phyloP scores from a whole-genome alignment of 2,888 invertebrate species.

The Xanthia icteritia region DNA sequence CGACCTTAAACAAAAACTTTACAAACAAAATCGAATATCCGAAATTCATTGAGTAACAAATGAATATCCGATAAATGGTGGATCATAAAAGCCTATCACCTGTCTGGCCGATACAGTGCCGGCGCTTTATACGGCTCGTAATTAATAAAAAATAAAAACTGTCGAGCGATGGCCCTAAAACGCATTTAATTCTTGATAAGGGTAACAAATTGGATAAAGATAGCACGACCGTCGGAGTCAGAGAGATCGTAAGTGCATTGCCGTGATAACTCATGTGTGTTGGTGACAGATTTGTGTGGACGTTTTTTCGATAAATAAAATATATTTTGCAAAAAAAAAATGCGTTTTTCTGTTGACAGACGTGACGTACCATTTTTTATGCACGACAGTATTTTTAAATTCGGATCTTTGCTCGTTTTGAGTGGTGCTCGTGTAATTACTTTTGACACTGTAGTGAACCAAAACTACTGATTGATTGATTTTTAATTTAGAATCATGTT shows the following conservation, averaged over 20 bases:
- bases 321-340: conserved; percentile 33
- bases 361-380: conserved; percentile 29
- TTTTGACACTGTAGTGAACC: not conserved
- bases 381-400: conserved; percentile 27
- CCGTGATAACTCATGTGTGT: conserved; percentile 86
- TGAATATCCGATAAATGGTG: conserved; percentile 83
- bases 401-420: conserved; percentile 2
- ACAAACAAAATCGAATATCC: conserved; percentile 66
- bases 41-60: conserved; percentile 82
- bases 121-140: conserved; percentile 80
- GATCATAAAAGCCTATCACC: conserved; percentile 87
- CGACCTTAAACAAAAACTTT: conserved; percentile 53
- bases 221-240: conserved; percentile 86
- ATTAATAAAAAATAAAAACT: conserved; percentile 88
- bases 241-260: conserved; percentile 90
- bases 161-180: conserved; percentile 85
- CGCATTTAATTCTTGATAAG: conserved; percentile 90
- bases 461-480: not conserved
- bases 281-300: conserved; percentile 74
- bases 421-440: not conserved
- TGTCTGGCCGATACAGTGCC: conserved; percentile 77
- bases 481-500: not conserved
- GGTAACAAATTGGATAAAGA: conserved; percentile 91
- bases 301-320: conserved; percentile 52
- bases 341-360: conserved; percentile 27